Conservation (phyloP, 2,888 invertebrate species). For the Notocelia uddmanniana region DNA sequence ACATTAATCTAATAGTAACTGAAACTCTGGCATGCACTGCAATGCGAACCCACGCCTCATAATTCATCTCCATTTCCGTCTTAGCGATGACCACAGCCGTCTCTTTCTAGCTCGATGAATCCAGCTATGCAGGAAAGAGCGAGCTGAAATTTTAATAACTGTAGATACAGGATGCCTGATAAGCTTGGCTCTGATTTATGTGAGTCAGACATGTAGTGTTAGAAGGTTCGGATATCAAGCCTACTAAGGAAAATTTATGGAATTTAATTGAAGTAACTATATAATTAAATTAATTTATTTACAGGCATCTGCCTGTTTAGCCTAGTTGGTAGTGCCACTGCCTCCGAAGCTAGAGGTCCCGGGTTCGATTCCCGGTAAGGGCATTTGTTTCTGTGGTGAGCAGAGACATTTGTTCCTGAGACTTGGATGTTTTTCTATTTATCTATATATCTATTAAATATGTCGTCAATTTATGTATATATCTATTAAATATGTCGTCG, state of each 20-base stretch:
- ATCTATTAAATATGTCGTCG: no score
- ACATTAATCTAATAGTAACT: conserved; percentile 27
- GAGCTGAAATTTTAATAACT: conserved; percentile 34
- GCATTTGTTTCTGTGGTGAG: no score
- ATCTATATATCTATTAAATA: no score
- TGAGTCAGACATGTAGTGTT: conserved; percentile 12
- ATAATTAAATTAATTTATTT: no score
- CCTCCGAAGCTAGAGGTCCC: no score
- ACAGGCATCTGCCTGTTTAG: no score
- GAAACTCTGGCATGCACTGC: conserved; percentile 24
- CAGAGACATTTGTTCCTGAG: no score
- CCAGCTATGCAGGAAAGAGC: conserved; percentile 18
- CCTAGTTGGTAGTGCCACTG: no score
- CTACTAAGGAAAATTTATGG: not conserved
- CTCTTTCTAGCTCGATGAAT: conserved; percentile 2
- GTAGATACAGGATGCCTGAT: conserved; percentile 28
- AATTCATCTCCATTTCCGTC: conserved; percentile 40
- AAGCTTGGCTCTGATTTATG: conserved; percentile 40
- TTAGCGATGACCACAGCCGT: conserved; percentile 32
- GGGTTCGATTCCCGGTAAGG: no score
- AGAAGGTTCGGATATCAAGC: conserved; percentile 1
- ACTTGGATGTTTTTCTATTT: no score
- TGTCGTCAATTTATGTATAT: no score
- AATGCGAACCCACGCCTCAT: conserved; percentile 40
- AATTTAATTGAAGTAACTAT: not conserved